phyloP scores from a whole-genome alignment of 2,888 invertebrate genomes.

The Nycteola revayana region DNA sequence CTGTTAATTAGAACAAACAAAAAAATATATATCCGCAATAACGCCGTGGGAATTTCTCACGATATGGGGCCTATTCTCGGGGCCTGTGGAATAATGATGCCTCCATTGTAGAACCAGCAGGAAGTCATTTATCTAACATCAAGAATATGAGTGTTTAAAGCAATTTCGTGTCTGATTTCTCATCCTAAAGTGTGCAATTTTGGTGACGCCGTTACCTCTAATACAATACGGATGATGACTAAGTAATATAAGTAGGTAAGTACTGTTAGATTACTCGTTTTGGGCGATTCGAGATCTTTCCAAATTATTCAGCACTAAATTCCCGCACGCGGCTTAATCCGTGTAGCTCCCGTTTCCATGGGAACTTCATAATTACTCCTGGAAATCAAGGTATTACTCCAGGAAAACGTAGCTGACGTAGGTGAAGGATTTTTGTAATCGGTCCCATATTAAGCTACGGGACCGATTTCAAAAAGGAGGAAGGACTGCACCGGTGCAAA shows the following conservation, averaged over 20 bases:
- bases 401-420: no score
- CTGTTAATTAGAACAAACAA: constrained; percentile 80
- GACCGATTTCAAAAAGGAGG: no score
- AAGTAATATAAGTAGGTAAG: constrained; percentile 29
- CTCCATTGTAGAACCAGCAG: constrained; percentile 75
- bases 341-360: no score
- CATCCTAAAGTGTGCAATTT: constrained; percentile 77
- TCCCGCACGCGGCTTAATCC: no score
- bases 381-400: no score
- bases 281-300: constrained; percentile 19
- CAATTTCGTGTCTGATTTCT: constrained; percentile 79
- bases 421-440: no score
- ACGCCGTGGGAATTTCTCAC: constrained; percentile 78
- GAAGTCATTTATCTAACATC: constrained; percentile 82
- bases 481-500: no score
- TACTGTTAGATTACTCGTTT: constrained; percentile 29
- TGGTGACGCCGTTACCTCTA: constrained; percentile 40
- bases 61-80: constrained; percentile 67
- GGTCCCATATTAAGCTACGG: no score
- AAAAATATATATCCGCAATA: constrained; percentile 80
- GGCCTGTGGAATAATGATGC: constrained; percentile 72
- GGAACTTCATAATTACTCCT: no score
- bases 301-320: no score
- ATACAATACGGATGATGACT: constrained; percentile 27
- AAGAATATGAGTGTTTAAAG: constrained; percentile 80